Percentiles rank a stretch among this genome's conserved stretches.
These are phyloP conservation scores for Eufriesea mexicana DNA, from an alignment of 1,140 invertebrate genomes.

Conservation along the genomic window DNA sequence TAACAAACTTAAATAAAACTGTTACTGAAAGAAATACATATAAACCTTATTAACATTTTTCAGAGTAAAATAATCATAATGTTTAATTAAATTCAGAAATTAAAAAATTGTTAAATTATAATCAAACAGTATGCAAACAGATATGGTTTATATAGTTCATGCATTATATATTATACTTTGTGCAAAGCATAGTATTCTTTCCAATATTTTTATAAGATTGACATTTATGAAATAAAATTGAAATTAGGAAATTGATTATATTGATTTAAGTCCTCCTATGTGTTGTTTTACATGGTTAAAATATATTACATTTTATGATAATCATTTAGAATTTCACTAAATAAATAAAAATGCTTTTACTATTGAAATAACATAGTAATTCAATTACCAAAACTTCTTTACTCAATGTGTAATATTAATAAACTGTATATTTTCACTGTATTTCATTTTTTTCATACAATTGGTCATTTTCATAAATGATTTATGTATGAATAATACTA, in stretches of 20 bases:
- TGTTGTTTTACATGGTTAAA: neutral
- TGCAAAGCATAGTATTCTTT: conserved; percentile 32
- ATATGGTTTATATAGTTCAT: conserved; percentile 7
- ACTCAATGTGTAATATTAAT: neutral
- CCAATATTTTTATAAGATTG: neutral
- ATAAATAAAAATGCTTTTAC: conserved; percentile 4
- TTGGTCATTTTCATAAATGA: neutral
- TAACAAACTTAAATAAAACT: neutral
- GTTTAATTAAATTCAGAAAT: conserved; percentile 5
- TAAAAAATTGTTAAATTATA: conserved; percentile 17
- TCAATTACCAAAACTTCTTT: neutral
- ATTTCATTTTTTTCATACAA: neutral
- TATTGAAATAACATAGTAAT: neutral
- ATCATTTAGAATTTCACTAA: neutral
- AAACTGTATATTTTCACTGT: neutral
- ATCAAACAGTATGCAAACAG: conserved; percentile 20
- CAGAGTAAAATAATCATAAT: neutral
- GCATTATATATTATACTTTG: conserved; percentile 31
- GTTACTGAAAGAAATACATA: neutral
- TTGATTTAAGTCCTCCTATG: neutral
- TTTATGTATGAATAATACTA: neutral
- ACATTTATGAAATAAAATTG: neutral
- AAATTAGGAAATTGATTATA: neutral
- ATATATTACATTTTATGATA: conserved; percentile 6
- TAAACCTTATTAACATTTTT: neutral